A percentile compares a stretch with the other conserved stretches of the same genome.
phyloP scores from a whole-genome alignment of 2,888 invertebrate species.

The Rotaria magnacalcarata region DNA sequence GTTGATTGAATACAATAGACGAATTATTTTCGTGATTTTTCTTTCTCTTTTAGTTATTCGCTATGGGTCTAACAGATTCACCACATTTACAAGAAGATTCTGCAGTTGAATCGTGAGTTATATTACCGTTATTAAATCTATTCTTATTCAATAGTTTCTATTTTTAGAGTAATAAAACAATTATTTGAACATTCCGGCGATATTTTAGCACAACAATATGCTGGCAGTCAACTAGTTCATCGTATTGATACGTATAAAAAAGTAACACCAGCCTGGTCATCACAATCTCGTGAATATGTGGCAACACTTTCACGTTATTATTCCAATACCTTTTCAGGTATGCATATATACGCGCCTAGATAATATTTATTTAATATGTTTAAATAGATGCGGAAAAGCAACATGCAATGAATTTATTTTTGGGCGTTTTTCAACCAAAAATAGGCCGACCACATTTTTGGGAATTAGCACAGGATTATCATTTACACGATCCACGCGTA shows the following conservation, averaged over 20 bases:
- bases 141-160: background rate
- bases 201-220: constrained; percentile 89
- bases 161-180: constrained; percentile 14
- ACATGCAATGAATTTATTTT: constrained; percentile 45
- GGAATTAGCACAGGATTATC: constrained; percentile 41
- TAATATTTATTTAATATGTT: background rate
- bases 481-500: constrained; percentile 40
- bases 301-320: constrained; percentile 94
- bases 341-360: background rate
- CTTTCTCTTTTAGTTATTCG: constrained; percentile 69
- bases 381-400: constrained; percentile 44
- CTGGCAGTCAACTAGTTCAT: constrained; percentile 94
- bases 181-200: constrained; percentile 97
- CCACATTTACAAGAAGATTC: constrained; percentile 63
- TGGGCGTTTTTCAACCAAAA: constrained; percentile 40
- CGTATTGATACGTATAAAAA: constrained; percentile 70
- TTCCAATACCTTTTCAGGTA: constrained; percentile 80
- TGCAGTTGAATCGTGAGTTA: background rate
- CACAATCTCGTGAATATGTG: constrained; percentile 95
- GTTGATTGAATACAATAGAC: no score
- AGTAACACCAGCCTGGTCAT: constrained; percentile 78
- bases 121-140: background rate
- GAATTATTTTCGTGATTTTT: no score
- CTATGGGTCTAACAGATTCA: constrained; percentile 77
- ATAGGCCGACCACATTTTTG: constrained; percentile 35